Percentiles rank a stretch among this genome's conserved stretches.
These are phyloP conservation scores for Lepisosteus oculatus DNA, from an alignment of 2,113 vertebrate genomes.

Conservation along the genomic window DNA sequence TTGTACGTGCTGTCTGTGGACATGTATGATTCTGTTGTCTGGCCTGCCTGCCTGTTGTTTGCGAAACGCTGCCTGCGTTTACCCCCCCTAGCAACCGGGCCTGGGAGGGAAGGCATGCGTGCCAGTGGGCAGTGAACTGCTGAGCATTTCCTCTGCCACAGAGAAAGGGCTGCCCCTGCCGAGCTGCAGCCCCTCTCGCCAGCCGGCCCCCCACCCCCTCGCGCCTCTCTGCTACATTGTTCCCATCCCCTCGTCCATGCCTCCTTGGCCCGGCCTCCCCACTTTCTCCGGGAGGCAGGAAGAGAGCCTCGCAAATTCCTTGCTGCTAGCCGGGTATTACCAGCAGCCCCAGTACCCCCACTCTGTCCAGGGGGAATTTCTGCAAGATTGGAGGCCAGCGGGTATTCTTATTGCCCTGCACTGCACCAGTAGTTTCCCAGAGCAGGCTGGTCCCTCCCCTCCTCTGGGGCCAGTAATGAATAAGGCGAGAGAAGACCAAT, in stretches of 20 bases:
- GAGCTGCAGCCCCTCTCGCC: constrained; percentile 56
- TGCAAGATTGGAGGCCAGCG: constrained; percentile 37
- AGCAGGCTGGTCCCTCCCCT: constrained; percentile 9
- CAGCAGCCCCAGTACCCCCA: constrained; percentile 20
- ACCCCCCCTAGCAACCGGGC: constrained; percentile 81
- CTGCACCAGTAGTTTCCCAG: constrained; percentile 40
- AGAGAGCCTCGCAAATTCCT: constrained; percentile 85
- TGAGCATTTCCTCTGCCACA: constrained; percentile 67
- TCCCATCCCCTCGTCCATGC: constrained; percentile 72
- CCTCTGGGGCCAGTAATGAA: background rate
- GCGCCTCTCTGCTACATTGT: constrained; percentile 74
- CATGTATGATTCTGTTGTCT: background rate
- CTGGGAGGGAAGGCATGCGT: constrained; percentile 82
- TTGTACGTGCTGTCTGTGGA: background rate
- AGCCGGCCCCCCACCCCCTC: constrained; percentile 41
- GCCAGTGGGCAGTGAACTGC: constrained; percentile 64
- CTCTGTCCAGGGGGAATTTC: constrained; percentile 42
- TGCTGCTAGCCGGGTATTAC: constrained; percentile 72
- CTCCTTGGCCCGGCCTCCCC: constrained; percentile 72
- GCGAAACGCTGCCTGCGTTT: constrained; percentile 18
- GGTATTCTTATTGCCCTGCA: background rate
- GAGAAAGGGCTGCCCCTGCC: constrained; percentile 65
- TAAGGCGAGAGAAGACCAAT: too few relatives aligned
- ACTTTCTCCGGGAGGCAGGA: constrained; percentile 67
- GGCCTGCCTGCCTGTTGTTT: constrained; percentile 49